phyloP scores from a whole-genome alignment of 2,797 vertebrate species.

The Macropus fuliginosus region DNA sequence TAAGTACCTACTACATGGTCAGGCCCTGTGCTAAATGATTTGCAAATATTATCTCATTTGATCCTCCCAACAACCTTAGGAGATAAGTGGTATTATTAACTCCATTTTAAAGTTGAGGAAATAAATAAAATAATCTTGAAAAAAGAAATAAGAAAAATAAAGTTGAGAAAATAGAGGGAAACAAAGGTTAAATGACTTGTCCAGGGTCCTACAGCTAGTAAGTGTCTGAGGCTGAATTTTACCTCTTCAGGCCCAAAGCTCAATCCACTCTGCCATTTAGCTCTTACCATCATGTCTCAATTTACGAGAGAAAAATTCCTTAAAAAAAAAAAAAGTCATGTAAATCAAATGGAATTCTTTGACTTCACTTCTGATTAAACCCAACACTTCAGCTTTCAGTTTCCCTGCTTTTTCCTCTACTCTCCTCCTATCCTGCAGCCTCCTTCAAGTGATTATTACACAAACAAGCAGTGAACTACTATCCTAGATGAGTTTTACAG shows the following conservation, averaged over 20 bases:
- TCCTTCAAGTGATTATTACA: neutral
- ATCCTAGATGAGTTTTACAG: neutral
- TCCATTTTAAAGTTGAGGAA: neutral
- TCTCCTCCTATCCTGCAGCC: neutral
- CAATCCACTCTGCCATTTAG: neutral
- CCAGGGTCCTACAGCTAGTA: neutral
- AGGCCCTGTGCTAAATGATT: neutral
- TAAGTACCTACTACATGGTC: neutral
- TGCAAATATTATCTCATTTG: neutral
- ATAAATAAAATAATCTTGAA: too few relatives aligned
- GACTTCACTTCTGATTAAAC: neutral
- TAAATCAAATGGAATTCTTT: neutral
- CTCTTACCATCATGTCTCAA: neutral
- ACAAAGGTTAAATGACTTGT: neutral
- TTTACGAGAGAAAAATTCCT: neutral
- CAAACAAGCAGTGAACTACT: neutral
- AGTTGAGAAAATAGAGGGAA: neutral
- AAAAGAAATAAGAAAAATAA: neutral
- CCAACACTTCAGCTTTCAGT: neutral
- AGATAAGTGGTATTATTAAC: neutral
- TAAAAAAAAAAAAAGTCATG: neutral
- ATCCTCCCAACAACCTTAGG: neutral
- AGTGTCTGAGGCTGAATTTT: neutral
- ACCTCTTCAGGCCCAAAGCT: neutral
- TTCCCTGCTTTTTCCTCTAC: neutral